Percentiles rank a stretch among this genome's conserved stretches.
These are phyloP conservation scores for Pristionchus fissidentatus DNA, from an alignment of 2,888 invertebrate species.

Conservation along the genomic window DNA sequence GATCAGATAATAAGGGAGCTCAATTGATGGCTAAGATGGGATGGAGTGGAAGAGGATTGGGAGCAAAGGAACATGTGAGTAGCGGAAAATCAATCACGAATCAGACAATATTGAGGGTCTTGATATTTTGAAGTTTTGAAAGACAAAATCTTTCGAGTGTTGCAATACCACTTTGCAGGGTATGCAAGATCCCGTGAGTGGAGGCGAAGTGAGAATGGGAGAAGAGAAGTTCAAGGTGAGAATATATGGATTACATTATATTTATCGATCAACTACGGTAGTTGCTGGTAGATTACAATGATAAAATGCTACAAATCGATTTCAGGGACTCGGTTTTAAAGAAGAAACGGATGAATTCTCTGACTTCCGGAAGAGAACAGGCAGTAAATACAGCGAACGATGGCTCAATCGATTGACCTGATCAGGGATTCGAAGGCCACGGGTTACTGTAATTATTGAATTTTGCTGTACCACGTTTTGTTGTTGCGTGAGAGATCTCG, in stretches of 20 bases:
- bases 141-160: not conserved
- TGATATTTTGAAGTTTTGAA: not conserved
- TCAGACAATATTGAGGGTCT: not conserved
- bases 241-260: too few species aligned
- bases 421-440: not conserved
- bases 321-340: slow-evolving; percentile 34
- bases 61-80: slow-evolving; percentile 83
- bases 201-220: slow-evolving; percentile 89
- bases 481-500: slow-evolving; percentile 5
- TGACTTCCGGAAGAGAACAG: slow-evolving; percentile 6
- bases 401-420: slow-evolving; percentile 12
- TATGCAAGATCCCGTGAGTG: slow-evolving; percentile 92
- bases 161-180: slow-evolving; percentile 77
- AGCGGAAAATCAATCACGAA: not conserved
- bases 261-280: not conserved
- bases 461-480: not conserved
- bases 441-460: slow-evolving; percentile 30
- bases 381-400: slow-evolving; percentile 23
- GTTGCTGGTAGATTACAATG: not conserved
- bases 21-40: slow-evolving; percentile 96
- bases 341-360: slow-evolving; percentile 31
- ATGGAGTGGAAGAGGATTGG: slow-evolving; percentile 94
- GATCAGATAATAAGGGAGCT: slow-evolving; percentile 94
- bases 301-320: too few species aligned
- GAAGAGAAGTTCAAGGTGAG: slow-evolving; percentile 90